Conservation (phyloP, 1,140 invertebrate species). For the Heliconius melpomene region DNA sequence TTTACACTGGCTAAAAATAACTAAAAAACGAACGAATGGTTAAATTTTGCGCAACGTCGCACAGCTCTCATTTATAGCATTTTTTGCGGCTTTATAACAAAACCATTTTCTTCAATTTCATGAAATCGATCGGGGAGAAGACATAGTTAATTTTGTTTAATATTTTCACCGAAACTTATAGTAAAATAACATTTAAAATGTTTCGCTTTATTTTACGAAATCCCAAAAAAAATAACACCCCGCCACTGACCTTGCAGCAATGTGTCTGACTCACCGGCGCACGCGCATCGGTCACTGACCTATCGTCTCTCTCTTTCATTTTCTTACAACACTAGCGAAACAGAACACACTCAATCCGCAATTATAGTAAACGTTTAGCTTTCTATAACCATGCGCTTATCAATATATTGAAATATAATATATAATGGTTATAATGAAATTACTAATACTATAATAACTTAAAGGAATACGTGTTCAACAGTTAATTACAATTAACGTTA, state of each 20-base stretch:
- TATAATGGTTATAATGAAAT: neutral
- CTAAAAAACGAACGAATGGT: too few relatives aligned
- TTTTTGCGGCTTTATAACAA: too few relatives aligned
- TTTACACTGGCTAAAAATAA: too few relatives aligned
- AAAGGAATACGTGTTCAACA: neutral
- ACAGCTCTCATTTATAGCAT: too few relatives aligned
- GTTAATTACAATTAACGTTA: neutral
- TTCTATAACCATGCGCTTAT: neutral
- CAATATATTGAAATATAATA: neutral
- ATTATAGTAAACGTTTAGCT: neutral
- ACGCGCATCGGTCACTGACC: slow-evolving; percentile 28
- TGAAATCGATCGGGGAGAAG: too few relatives aligned
- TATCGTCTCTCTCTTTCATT: slow-evolving; percentile 12
- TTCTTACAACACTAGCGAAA: slow-evolving; percentile 4
- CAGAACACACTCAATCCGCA: neutral
- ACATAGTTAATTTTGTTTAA: too few relatives aligned
- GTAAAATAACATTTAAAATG: too few relatives aligned
- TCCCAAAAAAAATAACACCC: neutral
- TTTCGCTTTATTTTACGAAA: too few relatives aligned
- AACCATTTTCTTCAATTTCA: too few relatives aligned
- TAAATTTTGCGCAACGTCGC: too few relatives aligned
- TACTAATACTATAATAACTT: neutral
- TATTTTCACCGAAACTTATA: too few relatives aligned
- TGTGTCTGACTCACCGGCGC: slow-evolving; percentile 1
- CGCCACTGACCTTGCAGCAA: neutral